Base-by-base conservation (phyloP, 2,797 vertebrate genomes). In the Triplophysa bombifrons region DNA sequence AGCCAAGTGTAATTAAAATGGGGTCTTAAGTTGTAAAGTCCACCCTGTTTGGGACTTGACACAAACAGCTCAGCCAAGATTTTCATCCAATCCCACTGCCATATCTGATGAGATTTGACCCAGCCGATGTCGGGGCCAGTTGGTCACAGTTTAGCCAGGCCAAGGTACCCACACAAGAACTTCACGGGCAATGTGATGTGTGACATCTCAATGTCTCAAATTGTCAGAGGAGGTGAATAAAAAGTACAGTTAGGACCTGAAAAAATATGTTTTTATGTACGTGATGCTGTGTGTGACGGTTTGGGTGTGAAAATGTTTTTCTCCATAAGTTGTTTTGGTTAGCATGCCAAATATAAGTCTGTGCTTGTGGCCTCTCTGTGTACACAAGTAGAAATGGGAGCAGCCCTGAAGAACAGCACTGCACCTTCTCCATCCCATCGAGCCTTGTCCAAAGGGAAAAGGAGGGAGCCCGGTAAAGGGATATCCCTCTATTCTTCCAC, bases 401-500 rank as follows among this genome's bases (percentile, higher is more conserved):
- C 20, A 65, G 46, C 14, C 17, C 50, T 51, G 27, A 53, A 50
- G 41, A 71, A 61, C 72, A 48, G 74, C 13, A 51, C 64, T 63
- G 83, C 80, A 76, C 73, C 74, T 82, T 85, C 86, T 86, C 82
- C 85, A 61, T 89, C 86, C 86, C 88, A 87, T 83, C 89, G 84
- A 78, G 74, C 90, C 86, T 87, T 81, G 90, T 92, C 92, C 85
- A 84, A 88, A 91, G 92, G 92, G 73, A 90, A 93, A 93, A 93
- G 92, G 92, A 92, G 93, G 91, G 83, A 90, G 86, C 86, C 83
- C 84, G 91, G 92, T 90, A 91, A 94, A 89, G 92, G 94, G 93
- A 94, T 94, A 94, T 94, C 93, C 93, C 92, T 93, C 91, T 89
- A 94, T 94, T 94, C 91, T 94, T 92, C 88, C 91, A 87, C 73